Evolutionary conservation across 2,113 vertebrate genomes (phyloP), one percentile per base, ranked within the genome.

Genomic region (Peucedramus taeniatus): DNA sequence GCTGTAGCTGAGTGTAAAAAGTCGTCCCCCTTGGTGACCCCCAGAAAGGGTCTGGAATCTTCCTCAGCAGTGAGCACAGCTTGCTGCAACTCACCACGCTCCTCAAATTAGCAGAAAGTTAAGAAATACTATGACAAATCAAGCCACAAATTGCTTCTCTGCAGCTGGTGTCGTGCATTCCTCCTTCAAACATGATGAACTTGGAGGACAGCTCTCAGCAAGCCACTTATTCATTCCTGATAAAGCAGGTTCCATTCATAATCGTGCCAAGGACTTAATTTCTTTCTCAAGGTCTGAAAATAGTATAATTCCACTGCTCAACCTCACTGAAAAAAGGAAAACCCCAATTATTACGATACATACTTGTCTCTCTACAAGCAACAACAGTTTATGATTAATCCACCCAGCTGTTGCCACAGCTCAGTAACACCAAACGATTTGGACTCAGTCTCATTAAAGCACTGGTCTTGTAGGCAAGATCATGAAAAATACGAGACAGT

Each of bases 401-500:
- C 54, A 85, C 70, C 24, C 93, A 96, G 94, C 87, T 94, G 95
- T 24, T 95, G 74, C 90, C 69, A 60, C 39, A 76, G 82, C 76
- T 95, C 82, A 94, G 57, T 35, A 76, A 76, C 3, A 2, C 61
- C 90, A 84, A 90, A 82, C 0, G 3, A 84, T 59, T 74, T 66
- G 69, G 83, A 81, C n/a, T 68, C 51, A 24, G 44, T 39, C 53
- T 54, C 3, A 0, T 40, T 81, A 77, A 47, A 75, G 66, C 5
- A 0, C 35, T 68, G 63, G 19, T 77, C 39, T 59, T 77, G 66
- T 45, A 35, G 70, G 60, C 49, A 92, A 76, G 23, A 37, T 54
- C 31, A 59, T 27, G 76, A 90, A 96, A 97, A 97, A 90, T 47
- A 33, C 45, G 39, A 97, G 60, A 51, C 79, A 27, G 23, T 51